Percentiles rank a stretch among this genome's conserved stretches.
Conservation (phyloP, 1,140 invertebrate species). For the Palaemon carinicauda region DNA sequence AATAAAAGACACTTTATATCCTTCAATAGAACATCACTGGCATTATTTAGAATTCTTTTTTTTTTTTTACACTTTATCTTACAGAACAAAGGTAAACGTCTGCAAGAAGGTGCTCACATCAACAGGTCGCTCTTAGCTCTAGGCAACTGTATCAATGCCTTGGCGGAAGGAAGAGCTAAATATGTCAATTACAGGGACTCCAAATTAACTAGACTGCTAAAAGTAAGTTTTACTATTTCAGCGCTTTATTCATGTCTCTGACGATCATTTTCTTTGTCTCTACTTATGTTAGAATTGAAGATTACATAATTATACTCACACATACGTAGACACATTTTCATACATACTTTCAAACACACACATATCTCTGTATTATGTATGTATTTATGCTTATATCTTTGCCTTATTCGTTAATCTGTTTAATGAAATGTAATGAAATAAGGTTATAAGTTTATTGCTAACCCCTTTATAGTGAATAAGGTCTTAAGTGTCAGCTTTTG, state of each 20-base stretch:
- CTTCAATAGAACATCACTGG: no score
- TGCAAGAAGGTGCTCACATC: slow-evolving; percentile 94
- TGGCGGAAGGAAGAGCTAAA: slow-evolving; percentile 74
- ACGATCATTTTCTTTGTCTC: not conserved
- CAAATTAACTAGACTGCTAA: slow-evolving; percentile 77
- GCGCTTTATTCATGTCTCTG: no score
- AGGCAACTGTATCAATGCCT: slow-evolving; percentile 94
- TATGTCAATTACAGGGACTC: slow-evolving; percentile 96
- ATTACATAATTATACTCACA: not conserved
- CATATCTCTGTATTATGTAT: not conserved
- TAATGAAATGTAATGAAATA: no score
- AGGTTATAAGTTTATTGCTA: no score
- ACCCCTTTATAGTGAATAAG: no score
- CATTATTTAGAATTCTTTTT: no score
- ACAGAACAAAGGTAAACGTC: slow-evolving; percentile 85
- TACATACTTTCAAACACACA: no score
- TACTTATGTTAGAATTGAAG: no score
- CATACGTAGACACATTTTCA: no score
- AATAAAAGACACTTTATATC: no score
- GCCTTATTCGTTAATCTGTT: no score
- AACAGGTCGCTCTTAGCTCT: slow-evolving; percentile 90
- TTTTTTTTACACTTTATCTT: not conserved
- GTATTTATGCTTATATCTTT: not conserved
- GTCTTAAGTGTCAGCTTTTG: not conserved
- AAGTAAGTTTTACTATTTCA: slow-evolving; percentile 1